A percentile compares a stretch with the other conserved stretches of the same genome.
These are phyloP conservation scores for Ptychochromis oligacanthus DNA, from an alignment of 2,113 vertebrate genomes.

Conservation along the genomic window DNA sequence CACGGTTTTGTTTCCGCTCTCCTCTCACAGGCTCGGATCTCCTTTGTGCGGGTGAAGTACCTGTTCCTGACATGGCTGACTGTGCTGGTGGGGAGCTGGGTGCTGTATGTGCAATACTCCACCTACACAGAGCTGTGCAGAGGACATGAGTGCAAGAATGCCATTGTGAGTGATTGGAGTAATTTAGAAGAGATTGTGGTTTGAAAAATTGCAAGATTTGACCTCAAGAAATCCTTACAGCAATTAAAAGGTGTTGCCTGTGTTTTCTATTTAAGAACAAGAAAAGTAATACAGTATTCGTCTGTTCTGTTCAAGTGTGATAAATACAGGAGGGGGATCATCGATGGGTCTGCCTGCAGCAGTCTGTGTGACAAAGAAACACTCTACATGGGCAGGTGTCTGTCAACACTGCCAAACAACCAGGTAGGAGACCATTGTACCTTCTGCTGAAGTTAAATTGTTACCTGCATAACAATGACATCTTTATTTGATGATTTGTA, in stretches of 20 bases:
- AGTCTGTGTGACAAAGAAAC: slow-evolving; percentile 95
- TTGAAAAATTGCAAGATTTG: not conserved
- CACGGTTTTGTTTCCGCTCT: not conserved
- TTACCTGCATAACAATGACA: not conserved
- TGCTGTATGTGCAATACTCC: slow-evolving; percentile 95
- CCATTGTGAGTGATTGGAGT: slow-evolving; percentile 88
- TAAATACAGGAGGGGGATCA: slow-evolving; percentile 94
- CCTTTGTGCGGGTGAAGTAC: slow-evolving; percentile 95
- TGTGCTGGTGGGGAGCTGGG: slow-evolving; percentile 96
- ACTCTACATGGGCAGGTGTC: slow-evolving; percentile 93
- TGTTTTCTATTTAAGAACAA: not conserved
- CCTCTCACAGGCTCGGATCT: slow-evolving; percentile 87
- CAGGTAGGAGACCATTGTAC: slow-evolving; percentile 81
- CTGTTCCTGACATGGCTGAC: slow-evolving; percentile 97
- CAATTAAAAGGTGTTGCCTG: fast-evolving
- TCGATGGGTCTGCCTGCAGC: slow-evolving; percentile 95
- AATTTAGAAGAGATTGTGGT: not conserved
- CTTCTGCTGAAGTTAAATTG: not conserved
- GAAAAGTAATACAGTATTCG: not conserved
- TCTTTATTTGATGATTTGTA: not conserved
- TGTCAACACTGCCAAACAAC: slow-evolving; percentile 91
- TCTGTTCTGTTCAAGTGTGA: slow-evolving; percentile 86
- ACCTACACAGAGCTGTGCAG: slow-evolving; percentile 96
- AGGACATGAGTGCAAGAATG: slow-evolving; percentile 95
- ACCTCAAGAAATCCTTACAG: not conserved